These are phyloP conservation scores for Punctoribates punctum DNA, from an alignment of 2,888 invertebrate species.

Conservation along the genomic window DNA sequence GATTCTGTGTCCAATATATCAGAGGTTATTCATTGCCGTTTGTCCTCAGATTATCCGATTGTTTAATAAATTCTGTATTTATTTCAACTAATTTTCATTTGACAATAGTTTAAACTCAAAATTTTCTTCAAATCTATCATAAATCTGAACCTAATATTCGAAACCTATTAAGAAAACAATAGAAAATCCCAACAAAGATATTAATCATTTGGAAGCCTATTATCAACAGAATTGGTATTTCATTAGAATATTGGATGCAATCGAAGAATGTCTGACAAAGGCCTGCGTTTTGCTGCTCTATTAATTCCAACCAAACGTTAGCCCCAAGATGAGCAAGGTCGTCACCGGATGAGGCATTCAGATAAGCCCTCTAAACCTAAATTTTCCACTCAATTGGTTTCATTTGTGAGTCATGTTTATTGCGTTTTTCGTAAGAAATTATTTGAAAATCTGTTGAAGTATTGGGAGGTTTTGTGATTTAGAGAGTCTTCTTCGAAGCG, in stretches of 20 bases:
- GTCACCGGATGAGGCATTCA: too few relatives aligned
- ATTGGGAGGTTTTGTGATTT: too few relatives aligned
- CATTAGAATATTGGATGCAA: not conserved
- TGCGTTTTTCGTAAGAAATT: too few relatives aligned
- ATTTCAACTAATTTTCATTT: not conserved
- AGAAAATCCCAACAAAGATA: not conserved
- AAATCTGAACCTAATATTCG: not conserved
- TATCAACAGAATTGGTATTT: not conserved
- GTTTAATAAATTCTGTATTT: too few relatives aligned
- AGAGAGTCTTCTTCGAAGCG: too few relatives aligned
- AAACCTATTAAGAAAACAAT: not conserved
- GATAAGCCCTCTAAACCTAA: too few relatives aligned
- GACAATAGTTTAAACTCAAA: not conserved
- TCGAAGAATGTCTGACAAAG: conserved; percentile 17
- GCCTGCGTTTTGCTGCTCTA: conserved; percentile 30
- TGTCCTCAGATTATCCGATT: too few relatives aligned
- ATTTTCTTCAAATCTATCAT: not conserved
- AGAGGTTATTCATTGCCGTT: too few relatives aligned
- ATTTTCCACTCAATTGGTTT: too few relatives aligned
- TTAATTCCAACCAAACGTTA: not conserved
- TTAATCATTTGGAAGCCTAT: not conserved
- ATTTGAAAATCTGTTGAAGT: too few relatives aligned
- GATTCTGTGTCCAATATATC: too few relatives aligned
- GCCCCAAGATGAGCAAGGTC: not conserved
- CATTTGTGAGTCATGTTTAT: too few relatives aligned